phyloP scores from a whole-genome alignment of 2,797 vertebrate genomes.

The Oreonectes daqikongensis region DNA sequence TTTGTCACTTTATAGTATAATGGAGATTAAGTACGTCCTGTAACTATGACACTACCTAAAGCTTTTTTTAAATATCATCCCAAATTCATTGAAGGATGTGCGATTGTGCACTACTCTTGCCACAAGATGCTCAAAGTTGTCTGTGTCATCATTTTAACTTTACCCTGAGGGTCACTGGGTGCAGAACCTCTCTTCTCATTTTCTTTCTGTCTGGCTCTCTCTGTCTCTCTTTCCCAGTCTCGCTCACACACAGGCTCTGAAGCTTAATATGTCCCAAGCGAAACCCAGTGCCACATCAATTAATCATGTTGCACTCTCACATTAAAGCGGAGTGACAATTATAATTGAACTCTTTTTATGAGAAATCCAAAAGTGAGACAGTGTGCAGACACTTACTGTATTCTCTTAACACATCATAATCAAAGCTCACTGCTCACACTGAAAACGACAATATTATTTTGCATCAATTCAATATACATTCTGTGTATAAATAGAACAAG shows the following conservation, averaged over 20 bases:
- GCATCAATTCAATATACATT: background rate
- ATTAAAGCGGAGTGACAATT: constrained; percentile 37
- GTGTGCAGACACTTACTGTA: constrained; percentile 16
- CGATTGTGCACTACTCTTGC: background rate
- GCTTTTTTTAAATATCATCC: background rate
- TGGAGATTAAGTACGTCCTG: background rate
- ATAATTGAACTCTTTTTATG: constrained; percentile 30
- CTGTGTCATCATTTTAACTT: constrained; percentile 8
- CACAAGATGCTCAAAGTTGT: background rate
- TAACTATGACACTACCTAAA: background rate
- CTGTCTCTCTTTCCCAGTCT: background rate
- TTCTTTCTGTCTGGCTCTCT: background rate
- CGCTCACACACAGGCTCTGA: constrained; percentile 20
- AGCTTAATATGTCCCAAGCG: constrained; percentile 33
- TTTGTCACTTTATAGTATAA: background rate
- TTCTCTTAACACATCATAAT: constrained; percentile 3
- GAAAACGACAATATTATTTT: background rate
- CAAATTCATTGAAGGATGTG: constrained; percentile 9
- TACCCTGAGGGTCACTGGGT: constrained; percentile 27
- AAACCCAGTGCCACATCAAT: constrained; percentile 45
- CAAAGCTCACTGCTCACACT: background rate
- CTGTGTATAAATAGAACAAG: constrained; percentile 29
- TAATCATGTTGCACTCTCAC: constrained; percentile 40
- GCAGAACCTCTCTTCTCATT: constrained; percentile 28
- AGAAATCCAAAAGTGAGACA: constrained; percentile 29